Base-by-base conservation (phyloP, 2,113 vertebrate species). In the Rafetus swinhoei region DNA sequence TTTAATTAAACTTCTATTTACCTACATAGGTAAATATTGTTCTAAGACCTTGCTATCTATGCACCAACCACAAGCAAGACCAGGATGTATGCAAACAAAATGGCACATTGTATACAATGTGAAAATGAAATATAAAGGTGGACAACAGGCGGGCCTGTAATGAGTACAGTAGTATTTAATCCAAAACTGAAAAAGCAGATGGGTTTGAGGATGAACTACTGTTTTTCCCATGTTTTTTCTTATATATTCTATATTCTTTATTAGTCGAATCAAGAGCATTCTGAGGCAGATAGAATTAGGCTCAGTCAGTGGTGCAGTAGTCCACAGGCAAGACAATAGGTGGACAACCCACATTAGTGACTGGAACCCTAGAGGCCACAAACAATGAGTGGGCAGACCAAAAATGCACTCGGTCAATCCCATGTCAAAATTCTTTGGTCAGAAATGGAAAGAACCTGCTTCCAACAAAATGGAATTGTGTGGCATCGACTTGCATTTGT, bases 1-100 rank as follows among this genome's bases (percentile, higher is more conserved):
- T 45, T 84, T 93, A 94, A 93, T 85, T 54, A 79, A 93, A 52
- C 16, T 79, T 90, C 54, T 53, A 95, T 94, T 91, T 92, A 65
- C 5, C 81, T 92, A 65, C 80, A 65, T 83, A 65, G 12, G 54
- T 81, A 87, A 45, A 81, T 45, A 3, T 25, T 83, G 27, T 62
- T 69, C 79, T 25, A 90, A 93, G 88, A 90, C 15, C 82, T 94
- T 79, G 32, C n/a, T 81, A 90, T 29, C 22, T 5, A 4, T 59
- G 83, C 18, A 14, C 76, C 82, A 93, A 90, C 69, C 79, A 15
- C 86, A 65, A 87, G n/a, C 35, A 74, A 39, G 35, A 39, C 39
- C 32, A 21, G n/a, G 4, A n/a, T 7, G 2, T 25, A 19, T 52
- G 54, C 4, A 5, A 24, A 21, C 5, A 45, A 87, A 81, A 84